Base-by-base conservation (phyloP, 1,140 invertebrate genomes). In the Battus philenor region DNA sequence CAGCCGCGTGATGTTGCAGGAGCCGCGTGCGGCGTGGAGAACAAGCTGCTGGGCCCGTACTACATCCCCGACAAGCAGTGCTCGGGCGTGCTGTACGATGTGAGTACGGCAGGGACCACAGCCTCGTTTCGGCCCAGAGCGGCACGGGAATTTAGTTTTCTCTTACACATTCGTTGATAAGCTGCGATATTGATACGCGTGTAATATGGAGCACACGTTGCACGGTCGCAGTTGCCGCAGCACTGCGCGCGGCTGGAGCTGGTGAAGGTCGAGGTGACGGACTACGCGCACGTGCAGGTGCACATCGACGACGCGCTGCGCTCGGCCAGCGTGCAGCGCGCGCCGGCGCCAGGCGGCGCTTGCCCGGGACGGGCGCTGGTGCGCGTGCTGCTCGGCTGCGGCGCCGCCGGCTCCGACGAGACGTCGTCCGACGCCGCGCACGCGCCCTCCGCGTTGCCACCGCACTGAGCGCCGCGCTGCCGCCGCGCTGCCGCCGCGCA, bases 11-110 rank as follows among this genome's bases (percentile, higher is more conserved):
- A n/a, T n/a, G n/a, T n/a, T 38, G 4, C 3, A 41, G 38, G 38
- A 1, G 38, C 24, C 13, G 11, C 38, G 0, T 41, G 38, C 9
- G 24, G 12, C 1, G 12, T 13, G 3, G 38, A 41, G 24, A 41
- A 26, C 22, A 41, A 41, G 7, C n/a, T 13, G 5, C 12, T 41
- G 13, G 24, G 38, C 16, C 38, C 38, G 0, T 41, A 16, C 8
- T 41, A 27, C 17, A 41, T 41, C 3, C 36, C 36, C 12, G 9
- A 39, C 9, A 39, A 39, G 4, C 36, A 39, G 9, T 39, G 36
- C 7, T 26, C 36, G 7, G 36, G 36, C 5, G 20, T 39, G 0
- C 36, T 39, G 22, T 39, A 39, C 8, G 22, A 39, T 26, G 36
- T 39, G 12, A 39, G 36, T 39, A 39, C 12, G n/a, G n/a, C n/a